Conservation (phyloP, 2,113 vertebrate genomes). For the Callorhinus ursinus region DNA sequence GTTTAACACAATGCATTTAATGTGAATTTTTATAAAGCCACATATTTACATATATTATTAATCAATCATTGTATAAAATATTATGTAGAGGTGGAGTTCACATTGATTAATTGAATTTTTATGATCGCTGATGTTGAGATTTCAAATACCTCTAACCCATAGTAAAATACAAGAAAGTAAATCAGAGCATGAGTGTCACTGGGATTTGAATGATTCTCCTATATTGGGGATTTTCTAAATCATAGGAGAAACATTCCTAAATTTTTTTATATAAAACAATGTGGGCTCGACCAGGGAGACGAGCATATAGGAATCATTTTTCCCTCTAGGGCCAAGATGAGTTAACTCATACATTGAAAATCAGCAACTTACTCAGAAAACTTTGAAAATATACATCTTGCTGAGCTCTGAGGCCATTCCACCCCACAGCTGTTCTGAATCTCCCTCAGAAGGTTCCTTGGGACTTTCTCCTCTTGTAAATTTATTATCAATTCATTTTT, state of each 20-base stretch:
- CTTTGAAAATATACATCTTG: background rate
- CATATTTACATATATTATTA: background rate
- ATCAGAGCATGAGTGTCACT: background rate
- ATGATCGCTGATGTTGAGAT: background rate
- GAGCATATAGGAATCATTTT: background rate
- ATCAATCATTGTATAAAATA: background rate
- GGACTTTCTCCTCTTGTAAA: background rate
- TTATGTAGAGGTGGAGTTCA: background rate
- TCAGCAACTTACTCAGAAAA: background rate
- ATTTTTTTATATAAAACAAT: background rate
- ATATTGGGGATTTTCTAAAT: background rate
- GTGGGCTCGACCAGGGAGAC: fast-evolving
- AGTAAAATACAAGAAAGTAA: background rate
- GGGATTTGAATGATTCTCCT: background rate
- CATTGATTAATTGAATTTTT: background rate
- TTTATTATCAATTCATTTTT: background rate
- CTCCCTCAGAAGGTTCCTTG: background rate
- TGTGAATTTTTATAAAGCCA: background rate
- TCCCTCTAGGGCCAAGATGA: background rate
- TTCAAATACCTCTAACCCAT: background rate
- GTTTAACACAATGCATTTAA: background rate
- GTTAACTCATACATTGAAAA: background rate
- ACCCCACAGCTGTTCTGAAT: background rate
- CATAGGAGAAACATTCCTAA: background rate
- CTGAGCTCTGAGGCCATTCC: background rate